Base-by-base conservation (phyloP, 2,113 vertebrate genomes). In the Oncorhynchus nerka region DNA sequence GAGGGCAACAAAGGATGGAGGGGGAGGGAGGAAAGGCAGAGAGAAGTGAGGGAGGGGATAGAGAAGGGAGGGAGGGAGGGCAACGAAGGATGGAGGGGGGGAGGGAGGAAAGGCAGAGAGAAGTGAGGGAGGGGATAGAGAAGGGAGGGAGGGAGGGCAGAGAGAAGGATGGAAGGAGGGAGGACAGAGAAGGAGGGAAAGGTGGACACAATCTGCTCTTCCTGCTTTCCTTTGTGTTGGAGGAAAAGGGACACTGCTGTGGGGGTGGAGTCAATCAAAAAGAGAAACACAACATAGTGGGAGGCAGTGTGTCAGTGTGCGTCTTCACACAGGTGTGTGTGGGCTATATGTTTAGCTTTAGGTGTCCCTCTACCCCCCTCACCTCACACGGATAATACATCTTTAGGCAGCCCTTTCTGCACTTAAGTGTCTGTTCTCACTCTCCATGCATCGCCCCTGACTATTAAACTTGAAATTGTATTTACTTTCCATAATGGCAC, bases 401-500 rank as follows among this genome's bases (percentile, higher is more conserved):
- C 70, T 79, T 64, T 4, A 74, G 88, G 74, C 16, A 62, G 55
- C 66, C 81, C 75, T 79, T 79, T 85, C 77, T 75, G 71, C 85
- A 86, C 74, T 75, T 64, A 66, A 75, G 81, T 62, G 73, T 71
- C 84, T 78, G 82, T 83, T 85, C 84, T 76, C 72, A 70, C 78
- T 71, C 61, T 19, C 49, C 20, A 45, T 1, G 16, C 26, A 72
- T 79, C 68, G 67, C 71, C 81, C 81, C 75, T 65, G 65, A 79
- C 74, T 15, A 67, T 85, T 87, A 84, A 84, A 84, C 74, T 84
- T 87, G 77, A 80, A 76, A 76, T 34, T 81, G n/a, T 76, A 80
- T 87, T 88, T 90, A 79, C 77, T 83, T 88, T 79, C 65, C 68
- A 83, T 85, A 86, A 87, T 73, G 72, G 30, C 64, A 69, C 62